A percentile compares a stretch with the other conserved stretches of the same genome.
Evolutionary conservation across 2,797 vertebrate species (phyloP).

Genomic region (Emys orbicularis): DNA sequence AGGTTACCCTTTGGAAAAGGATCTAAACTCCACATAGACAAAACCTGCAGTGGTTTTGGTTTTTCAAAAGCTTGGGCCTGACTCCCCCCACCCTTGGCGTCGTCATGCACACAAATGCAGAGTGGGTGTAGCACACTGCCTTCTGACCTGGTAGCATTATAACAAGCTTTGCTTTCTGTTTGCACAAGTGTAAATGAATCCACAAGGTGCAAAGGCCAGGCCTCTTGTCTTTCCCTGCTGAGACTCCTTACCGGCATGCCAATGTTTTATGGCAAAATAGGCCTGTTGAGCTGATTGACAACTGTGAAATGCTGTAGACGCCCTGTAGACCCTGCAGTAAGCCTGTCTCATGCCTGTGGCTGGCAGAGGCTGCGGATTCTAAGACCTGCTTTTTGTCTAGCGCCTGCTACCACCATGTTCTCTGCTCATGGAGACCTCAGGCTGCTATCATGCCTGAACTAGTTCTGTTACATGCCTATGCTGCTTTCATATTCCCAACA

Average conservation of each 20-base stretch:
- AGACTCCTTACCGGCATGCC: no score
- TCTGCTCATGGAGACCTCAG: not conserved
- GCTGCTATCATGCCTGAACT: not conserved
- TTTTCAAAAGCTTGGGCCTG: not conserved
- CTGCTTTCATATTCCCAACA: no score
- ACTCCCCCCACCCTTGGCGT: not conserved
- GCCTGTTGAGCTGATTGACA: not conserved
- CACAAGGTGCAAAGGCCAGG: not conserved
- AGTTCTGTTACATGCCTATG: no score
- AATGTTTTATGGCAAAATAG: not conserved
- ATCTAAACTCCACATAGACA: not conserved
- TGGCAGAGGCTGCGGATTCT: not conserved
- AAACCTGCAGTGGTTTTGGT: not conserved
- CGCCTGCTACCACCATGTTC: not conserved
- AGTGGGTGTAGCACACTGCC: fast-evolving
- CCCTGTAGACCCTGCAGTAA: not conserved
- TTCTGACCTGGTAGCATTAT: fast-evolving
- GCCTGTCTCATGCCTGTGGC: not conserved
- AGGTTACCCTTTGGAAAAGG: not conserved
- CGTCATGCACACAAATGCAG: not conserved
- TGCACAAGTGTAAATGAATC: not conserved
- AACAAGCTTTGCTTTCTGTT: not conserved
- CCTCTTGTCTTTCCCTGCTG: not conserved
- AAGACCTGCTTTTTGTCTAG: no score
- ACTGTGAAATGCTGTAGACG: not conserved